Conservation (phyloP, 92 coral and sea anemone genomes). For the Meandrina meandrites region DNA sequence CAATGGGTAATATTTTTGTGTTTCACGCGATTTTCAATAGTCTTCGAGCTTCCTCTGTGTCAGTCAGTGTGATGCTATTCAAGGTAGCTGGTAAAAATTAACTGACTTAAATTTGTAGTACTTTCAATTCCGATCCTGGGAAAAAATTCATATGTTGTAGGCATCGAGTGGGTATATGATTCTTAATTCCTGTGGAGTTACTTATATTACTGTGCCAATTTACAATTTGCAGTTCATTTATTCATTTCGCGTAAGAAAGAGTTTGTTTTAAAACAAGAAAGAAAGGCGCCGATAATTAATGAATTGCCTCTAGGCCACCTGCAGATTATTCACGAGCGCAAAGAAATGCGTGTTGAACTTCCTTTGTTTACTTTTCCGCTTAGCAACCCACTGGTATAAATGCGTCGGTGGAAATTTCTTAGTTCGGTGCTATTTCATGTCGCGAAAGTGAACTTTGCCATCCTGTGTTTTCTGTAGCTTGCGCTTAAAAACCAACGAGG, state of each 20-base stretch:
- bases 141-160: neutral
- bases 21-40: no score
- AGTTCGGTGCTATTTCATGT: neutral
- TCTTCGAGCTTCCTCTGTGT: no score
- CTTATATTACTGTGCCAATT: neutral
- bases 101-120: no score
- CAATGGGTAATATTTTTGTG: no score
- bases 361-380: neutral
- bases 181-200: neutral
- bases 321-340: neutral
- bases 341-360: neutral
- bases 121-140: no score
- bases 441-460: neutral
- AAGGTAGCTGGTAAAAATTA: no score
- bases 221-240: neutral
- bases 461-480: neutral
- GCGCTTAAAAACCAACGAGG: neutral
- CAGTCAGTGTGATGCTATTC: no score
- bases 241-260: no score
- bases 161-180: neutral
- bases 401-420: neutral
- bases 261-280: neutral
- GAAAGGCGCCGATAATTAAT: neutral
- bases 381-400: neutral
- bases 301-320: neutral